A percentile compares a stretch with the other conserved stretches of the same genome.
These are phyloP conservation scores for Sakesphorus luctuosus DNA, from an alignment of 2,113 vertebrate species.

Conservation along the genomic window DNA sequence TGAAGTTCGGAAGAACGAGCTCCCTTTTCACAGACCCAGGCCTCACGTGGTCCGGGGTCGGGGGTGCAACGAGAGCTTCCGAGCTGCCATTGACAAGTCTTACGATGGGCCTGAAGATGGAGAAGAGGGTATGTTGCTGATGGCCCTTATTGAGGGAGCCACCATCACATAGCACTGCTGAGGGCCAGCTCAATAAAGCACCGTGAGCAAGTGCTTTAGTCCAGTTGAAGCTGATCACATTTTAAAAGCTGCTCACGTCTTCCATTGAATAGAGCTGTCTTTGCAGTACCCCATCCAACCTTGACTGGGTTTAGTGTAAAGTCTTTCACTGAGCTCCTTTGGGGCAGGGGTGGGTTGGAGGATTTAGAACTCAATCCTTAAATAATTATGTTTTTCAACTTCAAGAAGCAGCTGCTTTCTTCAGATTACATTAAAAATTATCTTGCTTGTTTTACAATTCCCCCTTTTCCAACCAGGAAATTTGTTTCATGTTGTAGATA, in stretches of 20 bases:
- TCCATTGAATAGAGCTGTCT: background rate
- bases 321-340: conserved; percentile 38
- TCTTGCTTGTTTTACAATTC: conserved; percentile 56
- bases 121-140: conserved; percentile 82
- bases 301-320: conserved; percentile 24
- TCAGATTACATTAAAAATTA: conserved; percentile 61
- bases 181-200: background rate
- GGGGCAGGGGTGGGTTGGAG: background rate
- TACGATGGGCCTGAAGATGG: conserved; percentile 92
- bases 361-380: conserved; percentile 58
- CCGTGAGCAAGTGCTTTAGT: background rate
- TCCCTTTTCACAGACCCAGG: conserved; percentile 93
- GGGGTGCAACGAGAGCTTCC: conserved; percentile 97
- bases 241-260: conserved; percentile 10
- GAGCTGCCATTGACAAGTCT: conserved; percentile 97
- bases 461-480: conserved; percentile 24
- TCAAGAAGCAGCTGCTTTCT: conserved; percentile 46
- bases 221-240: background rate
- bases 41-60: conserved; percentile 93
- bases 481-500: conserved; percentile 38
- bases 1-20: conserved; percentile 90
- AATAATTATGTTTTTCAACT: conserved; percentile 60
- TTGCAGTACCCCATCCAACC: conserved; percentile 7
- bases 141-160: background rate
- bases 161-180: background rate